Conservation (phyloP, 2,888 invertebrate species). For the Allolobophora icterica region DNA sequence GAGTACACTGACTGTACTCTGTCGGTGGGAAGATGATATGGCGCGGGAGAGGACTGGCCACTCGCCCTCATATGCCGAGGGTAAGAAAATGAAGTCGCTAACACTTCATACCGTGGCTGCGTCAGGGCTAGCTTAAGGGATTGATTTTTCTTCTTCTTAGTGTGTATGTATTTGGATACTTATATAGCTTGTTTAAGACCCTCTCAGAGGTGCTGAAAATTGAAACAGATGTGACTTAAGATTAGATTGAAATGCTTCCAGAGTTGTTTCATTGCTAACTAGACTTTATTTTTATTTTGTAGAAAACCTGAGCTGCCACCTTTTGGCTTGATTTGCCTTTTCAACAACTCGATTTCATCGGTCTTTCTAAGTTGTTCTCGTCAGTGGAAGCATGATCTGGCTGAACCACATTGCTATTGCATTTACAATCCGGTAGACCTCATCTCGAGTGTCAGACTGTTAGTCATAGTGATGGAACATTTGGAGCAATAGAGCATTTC, state of each 20-base stretch:
- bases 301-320: not conserved
- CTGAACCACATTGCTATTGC: conserved; percentile 9
- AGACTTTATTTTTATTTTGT: not conserved
- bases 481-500: not conserved
- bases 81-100: too few species aligned
- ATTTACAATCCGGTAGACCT: not conserved
- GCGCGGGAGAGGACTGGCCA: too few species aligned
- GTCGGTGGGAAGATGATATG: too few species aligned
- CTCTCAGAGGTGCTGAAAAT: not conserved
- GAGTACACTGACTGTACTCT: too few species aligned
- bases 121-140: too few species aligned
- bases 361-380: conserved; percentile 9
- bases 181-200: not conserved
- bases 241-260: not conserved
- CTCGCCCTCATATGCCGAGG: too few species aligned
- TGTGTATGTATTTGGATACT: not conserved
- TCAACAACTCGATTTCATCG: not conserved
- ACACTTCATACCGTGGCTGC: too few species aligned
- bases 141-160: too few species aligned
- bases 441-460: not conserved
- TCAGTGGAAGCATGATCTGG: not conserved
- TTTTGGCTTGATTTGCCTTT: not conserved
- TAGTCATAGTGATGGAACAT: not conserved
- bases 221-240: not conserved
- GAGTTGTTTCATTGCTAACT: not conserved